Percentiles rank a stretch among this genome's conserved stretches.
phyloP scores from a whole-genome alignment of 1,140 invertebrate genomes.

The Atta texana region DNA sequence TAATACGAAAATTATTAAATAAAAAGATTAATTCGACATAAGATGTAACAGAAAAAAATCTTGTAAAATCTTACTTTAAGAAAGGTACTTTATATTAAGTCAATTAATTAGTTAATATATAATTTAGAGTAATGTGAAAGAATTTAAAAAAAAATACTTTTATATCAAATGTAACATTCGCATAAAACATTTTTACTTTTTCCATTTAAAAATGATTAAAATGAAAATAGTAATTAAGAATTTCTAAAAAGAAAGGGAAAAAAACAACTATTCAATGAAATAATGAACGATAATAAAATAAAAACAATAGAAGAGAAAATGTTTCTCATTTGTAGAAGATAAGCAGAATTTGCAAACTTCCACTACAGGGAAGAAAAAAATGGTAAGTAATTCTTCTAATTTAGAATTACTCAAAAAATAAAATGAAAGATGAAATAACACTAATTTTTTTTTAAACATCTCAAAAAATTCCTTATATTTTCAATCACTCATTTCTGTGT shows the following conservation, averaged over 20 bases:
- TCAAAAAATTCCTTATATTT: neutral
- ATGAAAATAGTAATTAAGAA: neutral
- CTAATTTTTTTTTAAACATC: neutral
- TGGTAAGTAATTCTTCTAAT: conserved; percentile 42
- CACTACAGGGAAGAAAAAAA: neutral
- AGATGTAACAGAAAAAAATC: neutral
- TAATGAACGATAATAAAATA: conserved; percentile 13
- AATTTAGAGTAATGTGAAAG: neutral
- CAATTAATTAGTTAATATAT: neutral
- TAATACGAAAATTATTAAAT: neutral
- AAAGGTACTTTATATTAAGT: conserved; percentile 1
- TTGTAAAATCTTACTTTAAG: neutral
- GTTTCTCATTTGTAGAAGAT: neutral
- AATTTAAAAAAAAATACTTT: neutral
- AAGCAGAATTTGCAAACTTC: neutral
- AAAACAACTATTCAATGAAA: neutral
- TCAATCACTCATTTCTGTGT: neutral
- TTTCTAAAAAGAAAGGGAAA: neutral
- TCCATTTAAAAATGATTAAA: neutral
- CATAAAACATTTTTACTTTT: conserved; percentile 6
- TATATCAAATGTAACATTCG: neutral
- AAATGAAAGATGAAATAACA: neutral
- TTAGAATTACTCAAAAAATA: conserved; percentile 10
- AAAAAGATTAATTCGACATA: neutral
- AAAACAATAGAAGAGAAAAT: neutral